These are phyloP conservation scores for Rhopilema esculentum DNA, from an alignment of 30 jellyfish, hydroid and myxozoan genomes.

Conservation along the genomic window DNA sequence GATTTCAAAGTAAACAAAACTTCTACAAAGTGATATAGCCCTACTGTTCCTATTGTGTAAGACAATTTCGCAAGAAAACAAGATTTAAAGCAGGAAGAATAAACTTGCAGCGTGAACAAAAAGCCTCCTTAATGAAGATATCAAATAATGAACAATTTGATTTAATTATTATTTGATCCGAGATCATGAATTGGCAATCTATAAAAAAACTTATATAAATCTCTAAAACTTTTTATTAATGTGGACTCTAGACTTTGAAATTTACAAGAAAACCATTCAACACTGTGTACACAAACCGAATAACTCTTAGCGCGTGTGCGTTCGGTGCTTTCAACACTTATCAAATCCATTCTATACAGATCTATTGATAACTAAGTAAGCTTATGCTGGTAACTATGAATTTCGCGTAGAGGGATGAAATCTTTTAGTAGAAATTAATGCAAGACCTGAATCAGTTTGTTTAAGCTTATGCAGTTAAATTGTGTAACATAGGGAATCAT, in stretches of 20 bases:
- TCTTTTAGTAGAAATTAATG: not conserved
- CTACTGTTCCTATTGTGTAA: not conserved
- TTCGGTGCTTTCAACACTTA: not conserved
- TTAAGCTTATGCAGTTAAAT: not conserved
- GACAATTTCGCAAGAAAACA: not conserved
- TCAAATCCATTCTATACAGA: not conserved
- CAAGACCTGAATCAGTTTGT: not conserved
- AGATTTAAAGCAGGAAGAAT: not conserved
- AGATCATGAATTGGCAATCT: conserved; percentile 1
- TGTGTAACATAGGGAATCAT: too few relatives aligned
- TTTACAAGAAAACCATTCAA: not conserved
- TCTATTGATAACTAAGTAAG: not conserved
- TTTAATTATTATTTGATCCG: conserved; percentile 6
- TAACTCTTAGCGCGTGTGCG: not conserved
- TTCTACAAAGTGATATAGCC: not conserved
- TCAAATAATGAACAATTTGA: not conserved
- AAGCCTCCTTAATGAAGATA: not conserved
- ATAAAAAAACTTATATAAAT: not conserved
- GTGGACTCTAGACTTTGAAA: not conserved
- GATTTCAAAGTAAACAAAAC: not conserved
- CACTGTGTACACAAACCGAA: not conserved
- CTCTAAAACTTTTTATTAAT: not conserved
- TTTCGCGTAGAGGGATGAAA: not conserved
- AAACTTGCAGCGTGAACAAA: not conserved
- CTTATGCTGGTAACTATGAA: not conserved